Base-by-base conservation (phyloP, 2,797 vertebrate genomes). In the Capromys pilorides region DNA sequence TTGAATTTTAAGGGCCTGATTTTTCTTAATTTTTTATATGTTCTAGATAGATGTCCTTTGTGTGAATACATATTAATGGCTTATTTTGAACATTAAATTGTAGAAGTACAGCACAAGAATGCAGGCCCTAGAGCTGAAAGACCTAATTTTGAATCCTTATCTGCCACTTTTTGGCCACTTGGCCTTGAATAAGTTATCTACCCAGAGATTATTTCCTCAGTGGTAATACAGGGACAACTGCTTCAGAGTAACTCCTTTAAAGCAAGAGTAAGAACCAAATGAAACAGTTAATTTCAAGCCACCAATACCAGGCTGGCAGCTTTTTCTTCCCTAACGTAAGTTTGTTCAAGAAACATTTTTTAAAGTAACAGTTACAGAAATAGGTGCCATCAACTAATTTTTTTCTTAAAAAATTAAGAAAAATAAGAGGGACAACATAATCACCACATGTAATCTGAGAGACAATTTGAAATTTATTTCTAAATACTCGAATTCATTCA, bases 281-380 rank as follows among this genome's bases (percentile, higher is more conserved):
- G 54, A 91, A 79, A 73, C n/a, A 41, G 26, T 88, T 91, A 59
- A 80, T 4, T 82, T 87, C 75, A 82, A 88, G 66, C 0, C 1
- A 81, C 39, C 59, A 94, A 66, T 31, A 89, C 3, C 5, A 87
- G 7, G 73, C 4, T 5, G 24, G 26, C 5, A 71, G 45, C 22
- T 93, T 79, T 66, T 85, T 73, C 75, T 71, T 85, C 88, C 39
- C 54, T 95, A 82, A 90, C 93, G 57, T 89, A 88, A 83, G 22
- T 39, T 54, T 3, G 33, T 83, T 79, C 5, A n/a, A 57, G 73
- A 87, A 69, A 81, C 82, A 49, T 54, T 13, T 84, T 88, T 64
- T 66, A n/a, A 93, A 81, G 62, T 83, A 89, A 86, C 24, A 91
- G n/a, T 51, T 79, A 0, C 80, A 93, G 59, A 69, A 92, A 93